Conservation (phyloP, 2,797 vertebrate species). For the Cyclopterus lumpus region DNA sequence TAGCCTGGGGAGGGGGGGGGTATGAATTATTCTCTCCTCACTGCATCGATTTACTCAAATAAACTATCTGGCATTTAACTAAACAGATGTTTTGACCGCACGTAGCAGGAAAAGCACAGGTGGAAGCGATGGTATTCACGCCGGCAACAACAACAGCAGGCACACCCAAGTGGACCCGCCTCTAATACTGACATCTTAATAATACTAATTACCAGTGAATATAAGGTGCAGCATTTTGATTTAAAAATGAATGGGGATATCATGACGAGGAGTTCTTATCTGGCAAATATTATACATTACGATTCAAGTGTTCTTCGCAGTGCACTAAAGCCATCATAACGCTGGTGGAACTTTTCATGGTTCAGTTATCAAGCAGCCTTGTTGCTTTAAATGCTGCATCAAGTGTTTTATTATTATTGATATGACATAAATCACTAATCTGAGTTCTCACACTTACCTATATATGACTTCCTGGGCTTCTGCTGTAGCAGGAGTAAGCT, state of each 20-base stretch:
- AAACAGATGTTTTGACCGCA: not conserved
- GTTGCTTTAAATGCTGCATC: not conserved
- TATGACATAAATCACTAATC: not conserved
- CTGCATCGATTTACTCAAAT: not conserved
- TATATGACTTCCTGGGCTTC: slow-evolving; percentile 96
- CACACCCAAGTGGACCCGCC: too few relatives aligned
- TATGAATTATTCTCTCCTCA: not conserved
- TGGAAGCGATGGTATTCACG: not conserved
- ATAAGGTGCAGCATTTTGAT: not conserved
- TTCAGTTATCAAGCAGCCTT: not conserved
- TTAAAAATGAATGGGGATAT: not conserved
- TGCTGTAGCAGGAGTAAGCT: slow-evolving; percentile 91
- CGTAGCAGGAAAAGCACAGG: not conserved
- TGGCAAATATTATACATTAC: not conserved
- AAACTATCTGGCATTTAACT: not conserved
- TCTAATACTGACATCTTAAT: not conserved
- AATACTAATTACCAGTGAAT: not conserved
- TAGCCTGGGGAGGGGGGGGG: slow-evolving; percentile 79
- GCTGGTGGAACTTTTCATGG: not conserved
- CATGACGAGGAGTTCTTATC: not conserved
- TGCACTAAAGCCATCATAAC: not conserved
- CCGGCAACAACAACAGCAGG: not conserved
- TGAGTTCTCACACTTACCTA: slow-evolving; percentile 79
- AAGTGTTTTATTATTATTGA: not conserved
- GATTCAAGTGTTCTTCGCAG: not conserved